A percentile compares a stretch with the other conserved stretches of the same genome.
These are phyloP conservation scores for Rhabdomys pumilio DNA, from an alignment of 2,797 vertebrate species.

Conservation along the genomic window DNA sequence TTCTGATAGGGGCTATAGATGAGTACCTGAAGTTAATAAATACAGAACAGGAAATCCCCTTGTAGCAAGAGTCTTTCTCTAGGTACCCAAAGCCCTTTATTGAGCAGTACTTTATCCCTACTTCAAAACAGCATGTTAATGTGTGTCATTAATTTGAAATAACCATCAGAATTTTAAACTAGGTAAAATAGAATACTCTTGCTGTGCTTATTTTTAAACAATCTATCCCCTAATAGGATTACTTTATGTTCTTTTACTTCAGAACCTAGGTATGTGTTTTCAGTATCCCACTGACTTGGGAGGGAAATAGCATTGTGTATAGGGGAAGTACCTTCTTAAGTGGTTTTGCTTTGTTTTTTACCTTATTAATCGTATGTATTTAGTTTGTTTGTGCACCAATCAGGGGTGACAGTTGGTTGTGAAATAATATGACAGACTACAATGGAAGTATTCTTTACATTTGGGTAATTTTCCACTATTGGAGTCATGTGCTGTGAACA, in stretches of 20 bases:
- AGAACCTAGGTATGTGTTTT: neutral
- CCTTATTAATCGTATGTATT: constrained; percentile 36
- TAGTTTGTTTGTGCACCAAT: constrained; percentile 54
- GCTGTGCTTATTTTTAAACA: constrained; percentile 39
- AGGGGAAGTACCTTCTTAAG: neutral
- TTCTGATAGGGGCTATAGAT: constrained; percentile 5
- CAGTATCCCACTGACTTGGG: constrained; percentile 2
- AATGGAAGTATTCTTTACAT: constrained; percentile 35
- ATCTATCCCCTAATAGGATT: neutral
- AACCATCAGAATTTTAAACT: constrained; percentile 55
- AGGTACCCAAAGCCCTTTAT: constrained; percentile 3
- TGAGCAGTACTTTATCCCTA: constrained; percentile 32
- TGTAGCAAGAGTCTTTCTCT: constrained; percentile 11
- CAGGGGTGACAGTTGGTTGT: constrained; percentile 52
- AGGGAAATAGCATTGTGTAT: neutral
- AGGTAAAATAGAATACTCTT: constrained; percentile 9
- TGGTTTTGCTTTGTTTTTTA: constrained; percentile 34
- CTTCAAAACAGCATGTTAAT: constrained; percentile 57
- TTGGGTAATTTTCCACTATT: constrained; percentile 27
- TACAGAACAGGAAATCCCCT: constrained; percentile 19
- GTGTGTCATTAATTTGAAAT: constrained; percentile 45
- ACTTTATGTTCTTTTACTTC: neutral
- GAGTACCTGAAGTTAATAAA: constrained; percentile 56
- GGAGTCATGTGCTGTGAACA: constrained; percentile 45
- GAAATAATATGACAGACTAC: constrained; percentile 68